phyloP scores from a whole-genome alignment of 30 jellyfish, hydroid and myxozoan genomes.

The Cassiopea xamachana region DNA sequence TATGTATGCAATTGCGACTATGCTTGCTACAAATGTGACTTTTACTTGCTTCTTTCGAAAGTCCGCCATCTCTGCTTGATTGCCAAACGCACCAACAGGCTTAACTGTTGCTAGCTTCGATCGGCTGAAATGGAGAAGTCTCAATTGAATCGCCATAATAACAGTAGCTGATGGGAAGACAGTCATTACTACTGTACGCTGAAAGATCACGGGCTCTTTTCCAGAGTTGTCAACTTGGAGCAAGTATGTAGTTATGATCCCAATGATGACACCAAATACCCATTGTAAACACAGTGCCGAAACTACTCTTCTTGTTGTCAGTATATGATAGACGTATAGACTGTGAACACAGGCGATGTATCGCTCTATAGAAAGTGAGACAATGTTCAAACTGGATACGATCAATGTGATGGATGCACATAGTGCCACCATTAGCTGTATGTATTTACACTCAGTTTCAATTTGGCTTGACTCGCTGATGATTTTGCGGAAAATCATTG shows the following conservation, averaged over 20 bases:
- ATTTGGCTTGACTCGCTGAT: neutral
- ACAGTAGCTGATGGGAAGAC: neutral
- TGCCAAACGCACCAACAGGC: neutral
- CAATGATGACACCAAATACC: neutral
- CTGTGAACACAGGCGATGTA: constrained; percentile 4
- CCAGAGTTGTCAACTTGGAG: neutral
- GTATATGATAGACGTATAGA: neutral
- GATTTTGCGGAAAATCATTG: neutral
- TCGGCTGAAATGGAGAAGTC: neutral
- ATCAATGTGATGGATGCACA: neutral
- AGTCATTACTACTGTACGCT: neutral
- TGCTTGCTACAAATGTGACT: constrained; percentile 3
- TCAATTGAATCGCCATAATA: neutral
- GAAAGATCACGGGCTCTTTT: neutral
- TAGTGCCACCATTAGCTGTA: neutral
- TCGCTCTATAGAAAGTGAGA: neutral
- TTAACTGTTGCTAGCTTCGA: neutral
- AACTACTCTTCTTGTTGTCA: constrained; percentile 7
- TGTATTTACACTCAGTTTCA: neutral
- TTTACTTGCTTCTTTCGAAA: neutral
- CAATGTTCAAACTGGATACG: neutral
- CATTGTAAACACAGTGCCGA: neutral
- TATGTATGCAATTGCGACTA: neutral
- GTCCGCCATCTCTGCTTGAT: neutral
- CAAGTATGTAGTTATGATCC: neutral